A percentile compares a stretch with the other conserved stretches of the same genome.
These are phyloP conservation scores for Bradypodion pumilum DNA, from an alignment of 2,797 vertebrate genomes.

Conservation along the genomic window DNA sequence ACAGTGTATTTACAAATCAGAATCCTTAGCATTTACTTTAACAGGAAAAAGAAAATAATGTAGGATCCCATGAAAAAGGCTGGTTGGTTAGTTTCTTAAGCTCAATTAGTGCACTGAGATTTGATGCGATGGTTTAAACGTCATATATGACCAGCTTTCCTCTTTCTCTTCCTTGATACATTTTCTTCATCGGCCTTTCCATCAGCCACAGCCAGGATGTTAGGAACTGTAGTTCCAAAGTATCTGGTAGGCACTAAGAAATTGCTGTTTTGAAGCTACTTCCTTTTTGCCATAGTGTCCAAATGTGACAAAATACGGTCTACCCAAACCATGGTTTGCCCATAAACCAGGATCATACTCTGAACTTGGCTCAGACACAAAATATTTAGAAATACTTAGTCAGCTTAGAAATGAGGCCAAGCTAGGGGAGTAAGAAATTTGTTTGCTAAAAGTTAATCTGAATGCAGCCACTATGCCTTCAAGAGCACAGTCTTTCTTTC, in stretches of 20 bases:
- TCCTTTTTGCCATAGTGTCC: background rate
- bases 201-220: background rate
- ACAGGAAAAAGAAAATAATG: slow-evolving; percentile 49
- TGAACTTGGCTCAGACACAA: background rate
- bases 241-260: background rate
- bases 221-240: background rate
- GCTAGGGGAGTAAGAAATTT: background rate
- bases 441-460: background rate
- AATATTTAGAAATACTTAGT: background rate
- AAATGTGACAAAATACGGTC: background rate
- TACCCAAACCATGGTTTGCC: background rate
- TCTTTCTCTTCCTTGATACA: background rate
- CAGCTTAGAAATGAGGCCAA: background rate
- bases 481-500: slow-evolving; percentile 19
- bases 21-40: slow-evolving; percentile 57
- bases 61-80: slow-evolving; percentile 53
- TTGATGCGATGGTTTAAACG: background rate
- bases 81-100: slow-evolving; percentile 4
- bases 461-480: background rate
- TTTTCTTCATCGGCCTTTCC: background rate
- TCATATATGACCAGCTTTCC: background rate
- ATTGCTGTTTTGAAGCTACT: slow-evolving; percentile 1
- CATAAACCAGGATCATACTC: background rate
- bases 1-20: slow-evolving; percentile 64
- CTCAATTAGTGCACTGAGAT: background rate